Conservation (phyloP, 2,113 vertebrate genomes). For the Ailuropoda melanoleuca region DNA sequence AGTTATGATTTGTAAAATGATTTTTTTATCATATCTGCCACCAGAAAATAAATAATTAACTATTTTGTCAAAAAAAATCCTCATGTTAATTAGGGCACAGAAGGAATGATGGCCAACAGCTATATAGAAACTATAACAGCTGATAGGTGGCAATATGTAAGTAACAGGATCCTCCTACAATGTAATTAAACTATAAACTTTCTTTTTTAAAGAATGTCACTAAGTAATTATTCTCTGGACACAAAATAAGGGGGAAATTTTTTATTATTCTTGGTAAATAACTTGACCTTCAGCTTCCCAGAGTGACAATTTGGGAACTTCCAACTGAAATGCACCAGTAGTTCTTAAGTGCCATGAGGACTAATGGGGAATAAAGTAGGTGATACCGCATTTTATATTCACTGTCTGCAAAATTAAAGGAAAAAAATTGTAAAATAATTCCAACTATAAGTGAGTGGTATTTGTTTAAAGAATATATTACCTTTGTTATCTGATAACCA, state of each 20-base stretch:
- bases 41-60: neutral
- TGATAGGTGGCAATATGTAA: neutral
- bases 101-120: neutral
- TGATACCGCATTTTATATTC: neutral
- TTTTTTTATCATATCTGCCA: neutral
- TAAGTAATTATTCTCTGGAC: neutral
- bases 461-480: neutral
- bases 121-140: neutral
- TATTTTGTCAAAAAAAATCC: neutral
- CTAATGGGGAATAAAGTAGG: neutral
- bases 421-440: neutral
- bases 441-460: neutral
- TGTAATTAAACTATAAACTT: neutral
- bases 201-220: neutral
- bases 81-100: neutral
- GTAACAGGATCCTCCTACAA: neutral
- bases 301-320: neutral
- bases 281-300: neutral
- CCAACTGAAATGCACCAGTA: neutral
- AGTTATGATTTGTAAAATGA: neutral
- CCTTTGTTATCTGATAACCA: slow-evolving; percentile 6
- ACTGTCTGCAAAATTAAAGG: neutral
- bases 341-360: neutral
- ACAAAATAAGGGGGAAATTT: neutral
- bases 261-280: neutral